Conservation (phyloP, 2,888 invertebrate genomes). For the Pediacus dermestoides region DNA sequence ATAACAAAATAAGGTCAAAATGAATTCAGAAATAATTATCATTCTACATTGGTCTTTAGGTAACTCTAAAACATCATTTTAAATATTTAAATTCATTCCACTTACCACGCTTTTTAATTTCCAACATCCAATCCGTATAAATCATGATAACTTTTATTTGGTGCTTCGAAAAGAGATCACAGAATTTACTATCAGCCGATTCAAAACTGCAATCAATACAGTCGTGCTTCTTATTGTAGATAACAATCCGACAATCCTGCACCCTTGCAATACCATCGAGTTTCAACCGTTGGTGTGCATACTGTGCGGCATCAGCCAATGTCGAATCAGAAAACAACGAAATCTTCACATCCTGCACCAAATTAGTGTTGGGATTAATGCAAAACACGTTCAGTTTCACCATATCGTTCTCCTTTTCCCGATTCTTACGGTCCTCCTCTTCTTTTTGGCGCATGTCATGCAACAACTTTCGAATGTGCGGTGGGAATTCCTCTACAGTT, state of each 20-base stretch:
- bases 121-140: slow-evolving; percentile 62
- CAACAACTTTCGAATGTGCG: slow-evolving; percentile 64
- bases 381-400: slow-evolving; percentile 63
- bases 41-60: too few species aligned
- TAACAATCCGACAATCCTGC: slow-evolving; percentile 69
- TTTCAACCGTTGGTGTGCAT: slow-evolving; percentile 60
- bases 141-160: slow-evolving; percentile 37
- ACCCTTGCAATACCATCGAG: slow-evolving; percentile 58
- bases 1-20: too few species aligned
- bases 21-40: too few species aligned
- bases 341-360: slow-evolving; percentile 55
- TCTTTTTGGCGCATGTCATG: slow-evolving; percentile 64
- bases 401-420: slow-evolving; percentile 60
- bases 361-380: slow-evolving; percentile 56
- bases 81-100: slow-evolving; percentile 6
- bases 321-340: slow-evolving; percentile 60
- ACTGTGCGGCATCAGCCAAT: slow-evolving; percentile 57
- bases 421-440: slow-evolving; percentile 57
- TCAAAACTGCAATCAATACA: slow-evolving; percentile 67
- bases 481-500: slow-evolving; percentile 67
- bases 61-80: too few species aligned
- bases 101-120: slow-evolving; percentile 58
- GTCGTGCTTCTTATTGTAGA: slow-evolving; percentile 62
- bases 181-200: slow-evolving; percentile 53
- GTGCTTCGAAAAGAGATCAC: slow-evolving; percentile 51